Base-by-base conservation (phyloP, 64 coral and sea anemone species). In the Stichodactyla helianthus region DNA sequence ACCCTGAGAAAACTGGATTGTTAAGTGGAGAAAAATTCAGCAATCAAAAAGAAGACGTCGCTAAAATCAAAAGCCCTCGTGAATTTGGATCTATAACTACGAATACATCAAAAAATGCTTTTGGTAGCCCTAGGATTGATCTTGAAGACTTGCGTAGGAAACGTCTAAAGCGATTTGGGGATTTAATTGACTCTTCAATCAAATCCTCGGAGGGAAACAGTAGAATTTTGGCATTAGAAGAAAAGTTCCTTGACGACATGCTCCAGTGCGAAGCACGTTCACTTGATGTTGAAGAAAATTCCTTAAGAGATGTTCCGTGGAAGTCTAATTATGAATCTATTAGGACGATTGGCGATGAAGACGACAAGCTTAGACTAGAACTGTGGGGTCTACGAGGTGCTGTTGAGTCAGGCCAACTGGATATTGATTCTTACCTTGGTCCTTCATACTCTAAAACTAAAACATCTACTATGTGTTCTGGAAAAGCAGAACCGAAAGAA, bases 381-480 rank as follows among this genome's bases (percentile, higher is more conserved):
- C 27, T 93, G 19, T 97, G 91, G 94, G 94, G 94, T 4, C 63
- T 97, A 77, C 86, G 86, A 78, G 91, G 91, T 62, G 88, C 94
- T 62, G 94, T 97, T 6, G 26, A 88, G 65, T 88, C 87, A 25
- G 94, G 94, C 12, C 65, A 97, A 59, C 64, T 97, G 18, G 80
- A 97, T 71, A 53, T 97, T 55, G 74, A 87, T 58, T 86, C 88
- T 6, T 97, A 93, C 83, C 52, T 97, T 57, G 76, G 78, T 17
- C 78, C 78, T 81, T 12, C 13, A 9, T 31, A 74, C 68, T 74
- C 68, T 74, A 23, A 23, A 9, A 74, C 17, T 74, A 74, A 74
- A 9, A 74, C 25, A 1, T 27, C 23, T 4, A 11, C 6, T 74
- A 11, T 26, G 7, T 14, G 10, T 26, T 74, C 68, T 28, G 68